These are phyloP conservation scores for Camponotus fellah DNA, from an alignment of 2,888 invertebrate species.

Conservation along the genomic window DNA sequence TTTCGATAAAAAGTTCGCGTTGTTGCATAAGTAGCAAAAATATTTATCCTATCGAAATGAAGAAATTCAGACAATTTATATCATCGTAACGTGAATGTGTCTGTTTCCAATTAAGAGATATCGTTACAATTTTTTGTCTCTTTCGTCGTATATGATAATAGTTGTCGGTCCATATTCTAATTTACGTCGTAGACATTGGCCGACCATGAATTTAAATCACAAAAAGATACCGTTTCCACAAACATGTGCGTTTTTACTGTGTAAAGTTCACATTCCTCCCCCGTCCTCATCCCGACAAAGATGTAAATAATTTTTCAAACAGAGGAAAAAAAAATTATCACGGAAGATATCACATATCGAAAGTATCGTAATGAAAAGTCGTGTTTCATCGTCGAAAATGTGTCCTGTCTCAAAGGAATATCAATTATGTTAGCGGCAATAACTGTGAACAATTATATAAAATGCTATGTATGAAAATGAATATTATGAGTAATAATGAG, in stretches of 20 bases:
- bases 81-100: constrained; percentile 30
- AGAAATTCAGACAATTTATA: not conserved
- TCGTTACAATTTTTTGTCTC: not conserved
- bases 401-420: not conserved
- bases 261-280: constrained; percentile 8
- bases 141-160: constrained; percentile 34
- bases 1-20: not conserved
- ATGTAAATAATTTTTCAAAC: constrained; percentile 14
- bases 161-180: constrained; percentile 17
- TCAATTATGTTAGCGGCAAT: constrained; percentile 14
- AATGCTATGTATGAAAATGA: constrained; percentile 17
- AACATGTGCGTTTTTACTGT: constrained; percentile 10
- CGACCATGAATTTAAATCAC: constrained; percentile 6
- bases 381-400: constrained; percentile 8
- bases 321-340: not conserved
- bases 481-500: constrained; percentile 17
- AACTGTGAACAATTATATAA: constrained; percentile 39
- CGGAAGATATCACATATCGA: constrained; percentile 28
- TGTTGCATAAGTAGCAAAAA: constrained; percentile 2
- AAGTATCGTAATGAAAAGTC: constrained; percentile 29
- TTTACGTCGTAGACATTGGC: constrained; percentile 33
- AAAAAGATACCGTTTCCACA: constrained; percentile 5
- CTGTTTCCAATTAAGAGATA: constrained; percentile 48
- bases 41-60: not conserved
- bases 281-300: not conserved